These are phyloP conservation scores for Dasysyrphus tricinctus DNA, from an alignment of 2,888 invertebrate genomes.

Conservation along the genomic window DNA sequence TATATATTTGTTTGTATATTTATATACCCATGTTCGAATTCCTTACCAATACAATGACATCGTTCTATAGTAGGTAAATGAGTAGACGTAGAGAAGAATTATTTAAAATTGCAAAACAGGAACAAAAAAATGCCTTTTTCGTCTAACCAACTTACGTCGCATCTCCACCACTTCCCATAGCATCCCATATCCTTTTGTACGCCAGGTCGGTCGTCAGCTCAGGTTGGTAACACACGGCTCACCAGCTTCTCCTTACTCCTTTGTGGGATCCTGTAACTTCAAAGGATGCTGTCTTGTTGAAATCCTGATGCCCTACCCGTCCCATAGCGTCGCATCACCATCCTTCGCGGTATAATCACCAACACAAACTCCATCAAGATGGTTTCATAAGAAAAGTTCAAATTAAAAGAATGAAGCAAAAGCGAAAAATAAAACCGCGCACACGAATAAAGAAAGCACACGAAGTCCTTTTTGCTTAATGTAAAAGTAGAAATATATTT, in stretches of 20 bases:
- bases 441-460: slow-evolving; percentile 54
- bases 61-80: slow-evolving; percentile 55
- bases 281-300: slow-evolving; percentile 65
- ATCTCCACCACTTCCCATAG: slow-evolving; percentile 3
- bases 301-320: slow-evolving; percentile 40
- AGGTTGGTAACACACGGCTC: slow-evolving; percentile 72
- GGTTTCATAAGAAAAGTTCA: slow-evolving; percentile 74
- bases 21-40: slow-evolving; percentile 40
- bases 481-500: slow-evolving; percentile 71
- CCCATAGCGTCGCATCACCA: not conserved
- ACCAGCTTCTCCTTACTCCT: slow-evolving; percentile 60
- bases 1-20: slow-evolving; percentile 28
- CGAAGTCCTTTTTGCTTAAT: slow-evolving; percentile 67
- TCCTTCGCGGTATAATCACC: slow-evolving; percentile 70
- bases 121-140: slow-evolving; percentile 28
- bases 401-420: slow-evolving; percentile 69
- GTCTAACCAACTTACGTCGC: slow-evolving; percentile 21
- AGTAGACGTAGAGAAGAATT: slow-evolving; percentile 73
- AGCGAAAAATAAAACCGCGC: slow-evolving; percentile 54
- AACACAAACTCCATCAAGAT: slow-evolving; percentile 75
- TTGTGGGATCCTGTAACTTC: slow-evolving; percentile 60
- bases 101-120: slow-evolving; percentile 72
- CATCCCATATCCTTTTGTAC: slow-evolving; percentile 17
- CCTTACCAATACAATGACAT: slow-evolving; percentile 63
- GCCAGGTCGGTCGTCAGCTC: slow-evolving; percentile 71